Base-by-base conservation (phyloP, 2,113 vertebrate species). In the Struthidea cinerea region DNA sequence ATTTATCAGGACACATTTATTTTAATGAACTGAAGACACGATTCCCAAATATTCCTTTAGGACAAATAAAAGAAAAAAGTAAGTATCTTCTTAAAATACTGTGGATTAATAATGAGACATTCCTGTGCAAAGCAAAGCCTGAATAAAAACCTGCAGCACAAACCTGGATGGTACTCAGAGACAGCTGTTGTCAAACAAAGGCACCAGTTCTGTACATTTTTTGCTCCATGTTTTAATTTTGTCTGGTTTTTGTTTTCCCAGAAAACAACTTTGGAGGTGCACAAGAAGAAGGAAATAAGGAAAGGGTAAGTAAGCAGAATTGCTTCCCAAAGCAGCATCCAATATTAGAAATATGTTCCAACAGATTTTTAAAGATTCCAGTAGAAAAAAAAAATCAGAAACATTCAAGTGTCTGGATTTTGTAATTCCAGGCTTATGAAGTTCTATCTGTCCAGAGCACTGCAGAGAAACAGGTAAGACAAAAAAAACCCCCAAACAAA, bases 1-100 rank as follows among this genome's bases (percentile, higher is more conserved):
- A 41, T 8, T 78, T 56, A 87, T 41, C 10, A 75, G n/a, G 11
- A 80, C 8, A 30, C 21, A 30, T 35, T 67, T 37, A 22, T 68
- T 85, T 77, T n/a, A 32, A 47, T 15, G 16, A 87, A 55, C 4
- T 52, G 3, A 70, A 60, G 6, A 56, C 4, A 50, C 0, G 0
- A 41, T 59, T 80, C 53, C 27, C 27, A 74, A 39, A 52, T 23
- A 80, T 16, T 83, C 23, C 28, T 44, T 91, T 63, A 81, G 13
- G 37, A 69, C 10, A 92, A 75, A 17, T 4, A 5, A 11, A 88
- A 84, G 6, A 53, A 78, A 78, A 75, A 71, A 4, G 4, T 28
- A 64, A 55, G 14, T 22, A 59, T 2, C 3, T 16, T 64, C 33
- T 44, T 50, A 61, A 50, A 84, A 80, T 30, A 55, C 1, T 49